Base-by-base conservation (phyloP, 92 coral and sea anemone species). In the Porites divaricata region DNA sequence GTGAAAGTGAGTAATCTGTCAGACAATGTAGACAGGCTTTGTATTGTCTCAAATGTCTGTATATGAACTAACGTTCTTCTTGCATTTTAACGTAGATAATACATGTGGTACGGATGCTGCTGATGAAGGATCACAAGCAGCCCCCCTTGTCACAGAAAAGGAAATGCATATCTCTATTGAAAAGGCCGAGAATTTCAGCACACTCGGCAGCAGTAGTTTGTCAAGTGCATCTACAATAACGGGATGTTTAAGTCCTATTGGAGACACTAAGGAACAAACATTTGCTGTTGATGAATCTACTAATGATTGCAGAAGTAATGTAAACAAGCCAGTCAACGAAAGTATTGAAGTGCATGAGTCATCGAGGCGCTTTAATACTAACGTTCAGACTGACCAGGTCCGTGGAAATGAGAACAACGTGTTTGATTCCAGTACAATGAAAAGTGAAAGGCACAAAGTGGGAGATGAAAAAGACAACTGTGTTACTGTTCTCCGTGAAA, bases 121-220 rank as follows among this genome's bases (percentile, higher is more conserved):
- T 56, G 65, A 16, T 16, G 19, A 4, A 16, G 53, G 14, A 24
- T 73, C 35, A 20, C 77, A 73, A 26, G 41, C 2, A 8, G 24
- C 78, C 53, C 12, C 16, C 26, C 13, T 19, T 13, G 61, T 67
- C 13, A 41, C 19, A 56, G 67, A 67, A 25, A 24, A 24, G 21
- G 52, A 56, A 19, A 20, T 25, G 22, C 58, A 45, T 51, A 25
- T 50, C 41, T 12, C 25, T 17, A 54, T 8, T 16, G 51, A 78
- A 22, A 22, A 22, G 25, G 61, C 48, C 22, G 90, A 72, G 26
- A 85, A 89, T 45, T 48, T 67, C 49, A 86, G 94, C 48, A 79
- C 76, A 2, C 80, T 91, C 49, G 91, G 97, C 66, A 93, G 94
- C 66, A 93, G 94, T 52, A 93, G 97, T 52, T 24, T 82, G 24